These are phyloP conservation scores for Coturnix japonica DNA, from an alignment of 2,113 vertebrate species.

Conservation along the genomic window DNA sequence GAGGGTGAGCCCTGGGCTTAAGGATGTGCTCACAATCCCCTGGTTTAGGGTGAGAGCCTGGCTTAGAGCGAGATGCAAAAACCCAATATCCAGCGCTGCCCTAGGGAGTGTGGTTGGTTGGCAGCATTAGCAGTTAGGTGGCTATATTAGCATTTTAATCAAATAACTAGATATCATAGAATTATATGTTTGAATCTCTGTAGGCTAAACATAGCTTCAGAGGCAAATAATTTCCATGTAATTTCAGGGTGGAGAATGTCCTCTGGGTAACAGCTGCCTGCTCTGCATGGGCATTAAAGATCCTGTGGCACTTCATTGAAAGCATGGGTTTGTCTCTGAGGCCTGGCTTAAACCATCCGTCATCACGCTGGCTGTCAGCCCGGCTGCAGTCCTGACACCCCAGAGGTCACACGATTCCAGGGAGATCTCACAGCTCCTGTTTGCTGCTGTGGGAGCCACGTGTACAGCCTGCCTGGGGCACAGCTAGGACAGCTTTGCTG, in stretches of 20 bases:
- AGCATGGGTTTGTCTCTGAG: constrained; percentile 66
- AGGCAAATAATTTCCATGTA: constrained; percentile 73
- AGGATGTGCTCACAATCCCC: not conserved
- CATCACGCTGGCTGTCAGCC: constrained; percentile 16
- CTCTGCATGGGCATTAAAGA: constrained; percentile 64
- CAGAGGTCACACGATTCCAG: not conserved
- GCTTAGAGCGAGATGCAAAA: constrained; percentile 29
- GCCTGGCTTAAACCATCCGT: constrained; percentile 44
- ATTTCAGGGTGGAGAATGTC: constrained; percentile 70
- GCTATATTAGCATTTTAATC: constrained; percentile 72
- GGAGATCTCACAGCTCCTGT: constrained; percentile 31
- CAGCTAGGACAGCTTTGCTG: not conserved
- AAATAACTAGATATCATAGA: constrained; percentile 72
- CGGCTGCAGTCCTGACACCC: not conserved
- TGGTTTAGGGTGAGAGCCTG: constrained; percentile 4
- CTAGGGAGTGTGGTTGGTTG: not conserved
- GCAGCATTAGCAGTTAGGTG: constrained; percentile 62
- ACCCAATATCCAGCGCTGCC: constrained; percentile 22
- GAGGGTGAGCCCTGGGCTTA: not conserved
- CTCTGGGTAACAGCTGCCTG: constrained; percentile 65
- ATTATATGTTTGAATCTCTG: constrained; percentile 70
- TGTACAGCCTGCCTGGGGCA: not conserved
- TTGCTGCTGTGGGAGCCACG: not conserved
- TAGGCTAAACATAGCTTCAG: constrained; percentile 73
- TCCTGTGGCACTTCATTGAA: constrained; percentile 65